A percentile compares a stretch with the other conserved stretches of the same genome.
Evolutionary conservation across 2,888 invertebrate genomes (phyloP).

Genomic region (Lasioglossum lativentre): DNA sequence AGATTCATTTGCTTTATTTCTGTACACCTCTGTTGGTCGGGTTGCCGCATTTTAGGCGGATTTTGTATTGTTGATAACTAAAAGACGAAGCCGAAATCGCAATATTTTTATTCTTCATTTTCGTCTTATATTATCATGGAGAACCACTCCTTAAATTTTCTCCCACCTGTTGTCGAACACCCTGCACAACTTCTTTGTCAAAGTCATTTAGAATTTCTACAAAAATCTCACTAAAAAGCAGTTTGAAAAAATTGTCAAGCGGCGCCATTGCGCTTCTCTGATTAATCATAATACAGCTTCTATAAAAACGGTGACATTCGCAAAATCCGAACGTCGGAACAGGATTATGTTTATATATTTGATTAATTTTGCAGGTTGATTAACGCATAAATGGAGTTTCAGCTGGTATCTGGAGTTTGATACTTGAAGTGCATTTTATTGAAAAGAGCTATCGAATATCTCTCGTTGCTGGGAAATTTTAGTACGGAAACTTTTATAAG

Average conservation of each 20-base stretch:
- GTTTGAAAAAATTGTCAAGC: background rate
- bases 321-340: background rate
- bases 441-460: slow-evolving; percentile 5
- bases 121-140: no score
- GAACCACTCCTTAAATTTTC: no score
- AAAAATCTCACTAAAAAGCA: background rate
- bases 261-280: background rate
- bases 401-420: background rate
- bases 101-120: no score
- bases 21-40: no score
- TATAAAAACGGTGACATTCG: background rate
- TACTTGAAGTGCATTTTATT: background rate
- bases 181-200: background rate
- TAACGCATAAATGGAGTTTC: background rate
- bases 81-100: no score
- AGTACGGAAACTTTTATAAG: background rate
- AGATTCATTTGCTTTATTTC: no score
- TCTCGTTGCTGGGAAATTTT: background rate
- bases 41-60: no score
- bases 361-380: background rate
- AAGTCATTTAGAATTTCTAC: background rate
- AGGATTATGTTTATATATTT: background rate
- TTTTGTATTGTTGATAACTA: no score
- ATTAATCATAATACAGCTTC: background rate
- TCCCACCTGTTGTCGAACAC: no score